Conservation (phyloP, 2,888 invertebrate genomes). For the Oithona nana region DNA sequence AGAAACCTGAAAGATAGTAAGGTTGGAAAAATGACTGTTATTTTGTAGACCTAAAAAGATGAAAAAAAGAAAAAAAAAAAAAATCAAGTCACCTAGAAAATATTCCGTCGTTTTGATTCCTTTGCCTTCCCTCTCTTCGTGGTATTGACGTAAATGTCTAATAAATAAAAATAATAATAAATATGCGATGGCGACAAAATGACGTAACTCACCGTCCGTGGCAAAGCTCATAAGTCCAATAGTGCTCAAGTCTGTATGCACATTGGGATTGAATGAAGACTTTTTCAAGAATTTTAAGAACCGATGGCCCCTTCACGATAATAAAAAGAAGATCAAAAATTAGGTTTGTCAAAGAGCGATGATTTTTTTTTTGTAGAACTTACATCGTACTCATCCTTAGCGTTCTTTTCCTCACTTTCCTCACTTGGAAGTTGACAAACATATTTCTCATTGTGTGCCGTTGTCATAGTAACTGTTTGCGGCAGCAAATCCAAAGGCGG, state of each 20-base stretch:
- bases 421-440: not conserved
- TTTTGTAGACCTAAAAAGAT: too few species aligned
- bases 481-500: too few species aligned
- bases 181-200: too few species aligned
- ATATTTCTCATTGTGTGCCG: not conserved
- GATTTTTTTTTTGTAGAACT: not conserved
- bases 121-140: slow-evolving; percentile 81
- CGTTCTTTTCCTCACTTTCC: not conserved
- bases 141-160: slow-evolving; percentile 58
- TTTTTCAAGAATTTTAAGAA: not conserved
- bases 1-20: too few species aligned
- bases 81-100: slow-evolving; percentile 35
- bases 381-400: not conserved
- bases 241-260: slow-evolving; percentile 47
- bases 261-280: not conserved
- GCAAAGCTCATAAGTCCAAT: slow-evolving; percentile 93
- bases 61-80: too few species aligned
- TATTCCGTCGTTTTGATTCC: slow-evolving; percentile 65
- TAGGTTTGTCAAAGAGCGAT: too few species aligned
- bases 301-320: not conserved
- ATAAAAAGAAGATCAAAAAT: not conserved
- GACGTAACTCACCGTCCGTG: too few species aligned
- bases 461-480: not conserved
- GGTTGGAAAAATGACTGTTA: too few species aligned
- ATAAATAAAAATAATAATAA: slow-evolving; percentile 36